Evolutionary conservation across 23 tunicate species (phyloP).

Genomic region (Trididemnum clinides): DNA sequence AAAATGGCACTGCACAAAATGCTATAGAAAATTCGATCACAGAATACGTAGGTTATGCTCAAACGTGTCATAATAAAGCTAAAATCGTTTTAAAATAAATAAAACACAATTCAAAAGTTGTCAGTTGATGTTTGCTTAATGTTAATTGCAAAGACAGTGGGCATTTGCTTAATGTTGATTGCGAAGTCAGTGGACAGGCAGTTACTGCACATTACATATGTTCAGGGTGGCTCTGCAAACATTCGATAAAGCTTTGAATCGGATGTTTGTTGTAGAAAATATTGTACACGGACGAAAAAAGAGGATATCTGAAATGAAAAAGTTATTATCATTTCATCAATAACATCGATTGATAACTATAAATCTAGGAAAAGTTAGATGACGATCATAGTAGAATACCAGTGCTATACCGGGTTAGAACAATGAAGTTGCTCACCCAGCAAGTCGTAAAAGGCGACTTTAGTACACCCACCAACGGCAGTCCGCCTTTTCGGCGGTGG

Average conservation of each 20-base stretch:
- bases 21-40: too few relatives aligned
- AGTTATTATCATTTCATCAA: not conserved
- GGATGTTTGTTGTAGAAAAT: constrained; percentile 83
- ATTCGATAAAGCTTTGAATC: constrained; percentile 52
- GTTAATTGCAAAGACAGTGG: too few relatives aligned
- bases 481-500: too few relatives aligned
- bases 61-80: too few relatives aligned
- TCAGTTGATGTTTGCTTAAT: too few relatives aligned
- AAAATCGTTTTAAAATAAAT: not conserved
- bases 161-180: too few relatives aligned
- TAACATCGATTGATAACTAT: not conserved
- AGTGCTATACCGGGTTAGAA: not conserved
- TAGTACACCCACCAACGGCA: too few relatives aligned
- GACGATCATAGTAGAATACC: not conserved
- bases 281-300: constrained; percentile 85
- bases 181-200: too few relatives aligned
- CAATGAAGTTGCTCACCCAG: too few relatives aligned
- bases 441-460: too few relatives aligned
- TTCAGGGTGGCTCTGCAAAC: constrained; percentile 93
- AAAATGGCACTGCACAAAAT: not conserved
- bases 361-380: not conserved
- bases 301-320: constrained; percentile 78
- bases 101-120: too few relatives aligned
- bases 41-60: too few relatives aligned
- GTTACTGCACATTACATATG: constrained; percentile 86